Base-by-base conservation (phyloP, 1,140 invertebrate species). In the Drosophila leontia region DNA sequence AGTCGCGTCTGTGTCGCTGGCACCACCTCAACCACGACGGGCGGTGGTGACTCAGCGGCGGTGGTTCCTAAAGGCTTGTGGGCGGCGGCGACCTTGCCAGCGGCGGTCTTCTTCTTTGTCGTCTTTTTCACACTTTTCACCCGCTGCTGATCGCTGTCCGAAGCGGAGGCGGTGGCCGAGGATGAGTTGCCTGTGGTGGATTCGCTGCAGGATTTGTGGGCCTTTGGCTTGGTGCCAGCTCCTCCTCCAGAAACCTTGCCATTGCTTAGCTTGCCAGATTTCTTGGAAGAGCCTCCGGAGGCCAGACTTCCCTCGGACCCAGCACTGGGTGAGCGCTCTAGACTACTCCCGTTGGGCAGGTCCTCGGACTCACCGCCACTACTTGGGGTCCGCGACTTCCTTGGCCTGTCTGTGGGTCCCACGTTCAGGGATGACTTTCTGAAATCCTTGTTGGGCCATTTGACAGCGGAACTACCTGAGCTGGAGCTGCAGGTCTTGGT, bases 351-450 rank as follows among this genome's bases (percentile, higher is more conserved):
- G 15, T 56, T 82, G 19, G 67, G 44, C 26, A 60, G 48, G 32
- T 80, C 91, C 78, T 91, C 88, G 1, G 78, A 91, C 42, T 91
- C 93, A 1, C 80, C 91, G 0, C 88, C 90, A 15, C 91, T 92
- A 55, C 88, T 92, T 11, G 92, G 87, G 15, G 91, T 91, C 29
- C 91, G 77, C 0, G 86, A 91, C 50, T 92, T 91, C 19, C 93
- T 93, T 0, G 92, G 82, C 37, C 92, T 88, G 19, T 93, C 93
- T 0, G 94, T 94, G 39, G 92, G 93, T 62, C 95, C 95, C 94
- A 96, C 96, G 87, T 96, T 97, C 9, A 96, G 91, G 0, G 95
- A 94, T 0, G 96, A 96, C 91, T 97, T 96, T 12, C 96, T 93
- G 81, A 96, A 96, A 86, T 96, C 96, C 93, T 96, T 96, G 88